phyloP scores from a whole-genome alignment of 2,113 vertebrate species.

The Macaca mulatta region DNA sequence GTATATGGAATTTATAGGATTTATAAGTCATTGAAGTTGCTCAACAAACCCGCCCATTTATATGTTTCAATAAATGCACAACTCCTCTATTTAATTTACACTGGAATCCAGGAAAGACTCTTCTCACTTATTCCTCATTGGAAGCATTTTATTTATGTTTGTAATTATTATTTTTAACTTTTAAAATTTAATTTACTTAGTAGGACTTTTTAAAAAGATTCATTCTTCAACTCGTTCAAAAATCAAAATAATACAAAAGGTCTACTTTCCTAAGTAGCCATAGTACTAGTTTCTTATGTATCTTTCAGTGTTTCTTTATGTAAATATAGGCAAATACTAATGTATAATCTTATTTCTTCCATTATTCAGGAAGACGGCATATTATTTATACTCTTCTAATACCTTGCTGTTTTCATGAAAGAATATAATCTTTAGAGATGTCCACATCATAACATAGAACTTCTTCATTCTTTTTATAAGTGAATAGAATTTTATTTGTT shows the following conservation, averaged over 20 bases:
- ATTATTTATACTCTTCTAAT: neutral
- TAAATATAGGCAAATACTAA: neutral
- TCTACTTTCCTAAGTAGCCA: neutral
- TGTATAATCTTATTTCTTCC: neutral
- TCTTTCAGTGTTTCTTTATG: neutral
- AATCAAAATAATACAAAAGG: neutral
- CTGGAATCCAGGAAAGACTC: neutral
- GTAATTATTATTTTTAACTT: neutral
- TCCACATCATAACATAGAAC: neutral
- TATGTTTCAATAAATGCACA: neutral
- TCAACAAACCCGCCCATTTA: neutral
- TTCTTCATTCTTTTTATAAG: neutral
- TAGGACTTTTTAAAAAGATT: neutral
- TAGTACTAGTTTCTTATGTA: neutral
- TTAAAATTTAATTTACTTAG: neutral
- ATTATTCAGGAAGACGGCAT: neutral
- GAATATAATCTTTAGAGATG: neutral
- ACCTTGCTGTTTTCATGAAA: neutral
- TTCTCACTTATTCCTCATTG: neutral
- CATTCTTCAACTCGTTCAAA: neutral
- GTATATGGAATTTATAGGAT: neutral
- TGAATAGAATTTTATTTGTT: neutral
- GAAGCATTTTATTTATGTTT: constrained; percentile 10
- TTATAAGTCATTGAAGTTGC: neutral
- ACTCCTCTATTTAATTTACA: neutral